A percentile compares a stretch with the other conserved stretches of the same genome.
Conservation (phyloP, 2,113 vertebrate genomes). For the Podarcis raffonei region DNA sequence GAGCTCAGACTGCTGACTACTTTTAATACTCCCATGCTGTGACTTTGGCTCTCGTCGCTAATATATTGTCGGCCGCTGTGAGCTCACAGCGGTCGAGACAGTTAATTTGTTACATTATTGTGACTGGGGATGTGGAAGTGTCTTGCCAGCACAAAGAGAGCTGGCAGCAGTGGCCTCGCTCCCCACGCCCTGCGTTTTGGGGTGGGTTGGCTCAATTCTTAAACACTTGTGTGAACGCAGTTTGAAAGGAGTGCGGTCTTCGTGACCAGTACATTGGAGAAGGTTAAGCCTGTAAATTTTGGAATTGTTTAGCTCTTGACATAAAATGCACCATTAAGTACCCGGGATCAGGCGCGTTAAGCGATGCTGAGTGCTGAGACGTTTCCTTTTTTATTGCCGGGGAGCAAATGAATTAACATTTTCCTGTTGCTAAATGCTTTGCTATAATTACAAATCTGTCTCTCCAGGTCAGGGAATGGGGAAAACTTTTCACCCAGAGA, state of each 20-base stretch:
- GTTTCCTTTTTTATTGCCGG: constrained; percentile 37
- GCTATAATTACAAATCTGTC: constrained; percentile 47
- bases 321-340: constrained; percentile 57
- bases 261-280: constrained; percentile 52
- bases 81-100: neutral
- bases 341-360: constrained; percentile 17
- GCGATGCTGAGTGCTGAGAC: neutral
- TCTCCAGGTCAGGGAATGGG: neutral
- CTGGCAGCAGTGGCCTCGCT: neutral
- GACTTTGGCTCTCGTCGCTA: neutral
- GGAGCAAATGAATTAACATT: constrained; percentile 56
- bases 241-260: constrained; percentile 11
- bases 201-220: neutral
- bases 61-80: constrained; percentile 6
- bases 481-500: too few species aligned
- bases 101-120: constrained; percentile 4
- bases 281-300: constrained; percentile 42
- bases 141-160: fast-evolving
- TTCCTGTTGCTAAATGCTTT: constrained; percentile 46
- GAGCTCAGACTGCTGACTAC: constrained; percentile 13
- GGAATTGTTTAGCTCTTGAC: constrained; percentile 48
- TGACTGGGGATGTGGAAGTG: neutral
- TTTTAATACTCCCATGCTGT: constrained; percentile 14
- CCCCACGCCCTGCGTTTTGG: neutral
- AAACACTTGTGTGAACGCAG: neutral